A percentile compares a stretch with the other conserved stretches of the same genome.
Conservation (phyloP, 92 coral and sea anemone genomes). For the Actinernus sp. region DNA sequence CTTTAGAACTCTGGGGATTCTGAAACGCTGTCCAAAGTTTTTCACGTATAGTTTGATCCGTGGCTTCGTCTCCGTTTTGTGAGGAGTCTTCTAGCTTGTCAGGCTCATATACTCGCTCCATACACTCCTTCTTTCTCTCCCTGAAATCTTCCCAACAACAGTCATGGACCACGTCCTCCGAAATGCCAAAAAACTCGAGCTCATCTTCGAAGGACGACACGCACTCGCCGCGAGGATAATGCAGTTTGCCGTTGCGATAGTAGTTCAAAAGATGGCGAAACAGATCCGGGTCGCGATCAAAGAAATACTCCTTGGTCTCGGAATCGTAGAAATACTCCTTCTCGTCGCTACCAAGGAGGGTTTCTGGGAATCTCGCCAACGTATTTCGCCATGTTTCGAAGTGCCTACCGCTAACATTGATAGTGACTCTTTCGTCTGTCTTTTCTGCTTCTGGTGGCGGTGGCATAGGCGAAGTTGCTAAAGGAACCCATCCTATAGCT, state of each 20-base stretch:
- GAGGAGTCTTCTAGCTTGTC: conserved; percentile 93
- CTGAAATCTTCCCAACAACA: conserved; percentile 99
- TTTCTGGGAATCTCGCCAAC: conserved; percentile 97
- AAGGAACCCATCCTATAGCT: conserved; percentile 99
- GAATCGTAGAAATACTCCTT: conserved; percentile 96
- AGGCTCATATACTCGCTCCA: conserved; percentile 96
- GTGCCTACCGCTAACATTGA: conserved; percentile 98
- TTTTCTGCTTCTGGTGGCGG: conserved; percentile 96
- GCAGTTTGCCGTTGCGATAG: conserved; percentile 98
- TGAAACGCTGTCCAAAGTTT: conserved; percentile 99
- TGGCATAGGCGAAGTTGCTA: conserved; percentile 99
- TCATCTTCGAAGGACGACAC: conserved; percentile 95
- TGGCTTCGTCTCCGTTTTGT: conserved; percentile 86
- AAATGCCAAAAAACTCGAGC: conserved; percentile 94
- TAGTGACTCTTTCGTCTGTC: conserved; percentile 95
- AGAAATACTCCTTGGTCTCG: conserved; percentile 96
- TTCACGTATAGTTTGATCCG: conserved; percentile 87
- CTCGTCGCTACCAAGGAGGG: conserved; percentile 97
- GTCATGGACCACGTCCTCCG: conserved; percentile 98
- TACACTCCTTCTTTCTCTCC: conserved; percentile 96
- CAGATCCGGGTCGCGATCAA: conserved; percentile 96
- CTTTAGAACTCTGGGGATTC: conserved; percentile 97
- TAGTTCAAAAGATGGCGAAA: conserved; percentile 97
- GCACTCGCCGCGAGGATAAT: conserved; percentile 94
- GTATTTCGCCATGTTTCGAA: conserved; percentile 99